A percentile compares a stretch with the other conserved stretches of the same genome.
phyloP scores from a whole-genome alignment of 2,797 vertebrate genomes.

The Nasua narica region DNA sequence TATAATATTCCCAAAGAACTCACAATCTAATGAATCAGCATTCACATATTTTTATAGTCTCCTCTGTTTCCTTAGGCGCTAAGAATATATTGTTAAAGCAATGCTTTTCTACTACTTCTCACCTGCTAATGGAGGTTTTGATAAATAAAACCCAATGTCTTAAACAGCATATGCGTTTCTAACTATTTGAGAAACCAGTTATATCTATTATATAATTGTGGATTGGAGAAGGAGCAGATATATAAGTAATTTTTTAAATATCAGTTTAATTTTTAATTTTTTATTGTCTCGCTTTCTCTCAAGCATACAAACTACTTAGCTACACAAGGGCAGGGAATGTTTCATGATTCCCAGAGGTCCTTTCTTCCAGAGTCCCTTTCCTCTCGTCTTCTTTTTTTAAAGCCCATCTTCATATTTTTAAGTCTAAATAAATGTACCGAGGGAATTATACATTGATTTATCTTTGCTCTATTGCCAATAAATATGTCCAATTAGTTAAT shows the following conservation, averaged over 20 bases:
- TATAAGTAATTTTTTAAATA: neutral
- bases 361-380: neutral
- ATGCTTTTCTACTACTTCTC: neutral
- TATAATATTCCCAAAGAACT: neutral
- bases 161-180: neutral
- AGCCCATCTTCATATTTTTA: neutral
- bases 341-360: neutral
- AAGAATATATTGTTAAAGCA: neutral
- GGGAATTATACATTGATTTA: constrained; percentile 27
- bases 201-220: neutral
- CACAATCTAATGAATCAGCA: neutral
- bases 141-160: neutral
- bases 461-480: constrained; percentile 1
- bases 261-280: neutral
- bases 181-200: neutral
- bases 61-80: neutral
- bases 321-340: neutral
- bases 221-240: neutral
- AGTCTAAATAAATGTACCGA: neutral
- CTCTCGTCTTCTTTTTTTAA: neutral
- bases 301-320: neutral
- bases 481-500: constrained; percentile 40
- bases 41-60: neutral
- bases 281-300: neutral
- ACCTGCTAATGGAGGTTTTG: neutral